Base-by-base conservation (phyloP, 2,888 invertebrate genomes). In the Drosophila monieri region DNA sequence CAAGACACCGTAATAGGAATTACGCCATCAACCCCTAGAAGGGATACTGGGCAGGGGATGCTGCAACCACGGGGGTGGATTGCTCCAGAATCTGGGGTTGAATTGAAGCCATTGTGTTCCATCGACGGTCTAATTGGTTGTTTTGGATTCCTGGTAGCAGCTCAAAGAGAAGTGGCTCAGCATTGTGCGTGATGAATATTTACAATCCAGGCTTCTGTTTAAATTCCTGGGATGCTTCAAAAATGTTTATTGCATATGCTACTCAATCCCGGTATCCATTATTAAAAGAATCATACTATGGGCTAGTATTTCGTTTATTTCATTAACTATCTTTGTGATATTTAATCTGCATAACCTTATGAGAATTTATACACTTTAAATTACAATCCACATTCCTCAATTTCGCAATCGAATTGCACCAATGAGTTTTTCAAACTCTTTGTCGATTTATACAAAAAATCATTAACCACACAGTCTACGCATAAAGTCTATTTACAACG, bases 1-100 rank as follows among this genome's bases (percentile, higher is more conserved):
- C 78, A 73, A 73, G 64, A 32, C 46, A 27, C 25, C 46, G 51
- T 54, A 71, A 70, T 85, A 72, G 73, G 54, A 84, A 72, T 76
- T 73, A 71, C 73, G 65, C 74, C 85, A 69, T 54, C 58, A 52
- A 62, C 48, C 43, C 53, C 46, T 23, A 6, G 10, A 8, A 37
- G 60, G 80, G 83, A 67, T 74, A 80, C 74, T 81, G 64, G 23
- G 35, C 48, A 37, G 35, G 27, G 65, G 59, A 51, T 67, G 68
- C 27, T 65, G 35, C 5, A 51, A 3, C 49, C 44, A 54, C 52
- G 18, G 73, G 75, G 70, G 52, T 66, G 70, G 61, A 66, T 59
- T 61, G 74, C 35, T 41, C 44, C 32, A 35, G 6, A 10, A 0
- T 2, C 5, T 49, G 37, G 64, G 67, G 68, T 61, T 76, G 64